These are phyloP conservation scores for Ormyrus pomaceus DNA, from an alignment of 2,888 invertebrate species.

Conservation along the genomic window DNA sequence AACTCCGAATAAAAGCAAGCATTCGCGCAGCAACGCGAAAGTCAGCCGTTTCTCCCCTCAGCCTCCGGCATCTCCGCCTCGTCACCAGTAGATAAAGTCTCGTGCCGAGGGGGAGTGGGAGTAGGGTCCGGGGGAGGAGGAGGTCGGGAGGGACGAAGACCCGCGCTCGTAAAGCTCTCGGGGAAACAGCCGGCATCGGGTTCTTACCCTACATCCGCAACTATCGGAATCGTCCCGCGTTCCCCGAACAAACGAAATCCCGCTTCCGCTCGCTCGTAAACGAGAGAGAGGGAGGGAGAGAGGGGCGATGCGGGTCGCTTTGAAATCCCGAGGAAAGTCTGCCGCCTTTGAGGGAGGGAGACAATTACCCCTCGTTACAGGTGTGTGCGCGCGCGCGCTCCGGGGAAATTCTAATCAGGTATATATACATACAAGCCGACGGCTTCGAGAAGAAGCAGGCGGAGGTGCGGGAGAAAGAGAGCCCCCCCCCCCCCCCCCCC, in stretches of 20 bases:
- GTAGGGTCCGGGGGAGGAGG: too few relatives aligned
- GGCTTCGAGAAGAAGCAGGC: not conserved
- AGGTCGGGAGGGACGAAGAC: too few relatives aligned
- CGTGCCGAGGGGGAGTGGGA: not conserved
- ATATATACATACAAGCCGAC: not conserved
- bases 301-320: conserved; percentile 15
- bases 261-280: conserved; percentile 1
- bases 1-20: not conserved
- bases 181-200: not conserved
- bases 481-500: not conserved
- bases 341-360: conserved; percentile 22
- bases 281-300: not conserved
- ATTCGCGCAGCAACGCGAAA: not conserved
- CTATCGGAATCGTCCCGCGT: not conserved
- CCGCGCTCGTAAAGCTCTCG: conserved; percentile 2
- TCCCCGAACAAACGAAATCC: conserved; percentile 11
- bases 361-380: conserved; percentile 39
- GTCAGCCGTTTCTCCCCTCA: conserved; percentile 2
- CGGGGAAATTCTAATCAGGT: conserved; percentile 50
- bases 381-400: not conserved
- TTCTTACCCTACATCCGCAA: not conserved
- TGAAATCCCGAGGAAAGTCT: conserved; percentile 24
- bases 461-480: conserved; percentile 7
- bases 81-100: conserved; percentile 21
- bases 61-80: not conserved